These are phyloP conservation scores for Sisyra terminalis DNA, from an alignment of 2,888 invertebrate genomes.

Conservation along the genomic window DNA sequence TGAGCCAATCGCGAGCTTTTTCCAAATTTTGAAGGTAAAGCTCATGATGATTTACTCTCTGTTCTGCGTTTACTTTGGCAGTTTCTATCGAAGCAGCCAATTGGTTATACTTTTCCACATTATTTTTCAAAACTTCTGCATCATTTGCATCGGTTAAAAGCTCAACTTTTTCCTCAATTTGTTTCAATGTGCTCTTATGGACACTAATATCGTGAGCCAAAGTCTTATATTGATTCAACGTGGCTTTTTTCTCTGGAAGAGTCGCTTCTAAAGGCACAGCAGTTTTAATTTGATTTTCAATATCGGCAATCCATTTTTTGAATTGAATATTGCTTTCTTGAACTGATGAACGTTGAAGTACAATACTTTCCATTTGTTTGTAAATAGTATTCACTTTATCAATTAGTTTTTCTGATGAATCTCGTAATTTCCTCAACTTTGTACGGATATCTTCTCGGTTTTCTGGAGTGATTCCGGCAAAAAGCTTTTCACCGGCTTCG, in stretches of 20 bases:
- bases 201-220: constrained; percentile 73
- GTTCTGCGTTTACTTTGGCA: constrained; percentile 47
- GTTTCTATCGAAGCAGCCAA: constrained; percentile 49
- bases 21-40: constrained; percentile 66
- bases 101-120: constrained; percentile 53
- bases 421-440: constrained; percentile 63
- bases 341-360: constrained; percentile 82
- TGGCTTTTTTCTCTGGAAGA: constrained; percentile 76
- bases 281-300: constrained; percentile 54
- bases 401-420: constrained; percentile 67
- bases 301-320: constrained; percentile 70
- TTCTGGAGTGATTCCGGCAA: constrained; percentile 72
- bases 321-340: constrained; percentile 85
- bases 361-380: constrained; percentile 74
- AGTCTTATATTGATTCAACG: constrained; percentile 63
- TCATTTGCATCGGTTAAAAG: constrained; percentile 66
- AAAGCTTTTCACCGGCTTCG: constrained; percentile 76
- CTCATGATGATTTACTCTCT: constrained; percentile 66
- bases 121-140: constrained; percentile 52
- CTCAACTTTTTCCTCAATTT: constrained; percentile 67
- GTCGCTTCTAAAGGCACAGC: constrained; percentile 59
- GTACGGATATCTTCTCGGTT: constrained; percentile 72
- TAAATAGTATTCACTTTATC: constrained; percentile 72
- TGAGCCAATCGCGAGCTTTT: constrained; percentile 68
- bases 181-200: constrained; percentile 70